Conservation (phyloP, 2,888 invertebrate species). For the Xestia c-nigrum region DNA sequence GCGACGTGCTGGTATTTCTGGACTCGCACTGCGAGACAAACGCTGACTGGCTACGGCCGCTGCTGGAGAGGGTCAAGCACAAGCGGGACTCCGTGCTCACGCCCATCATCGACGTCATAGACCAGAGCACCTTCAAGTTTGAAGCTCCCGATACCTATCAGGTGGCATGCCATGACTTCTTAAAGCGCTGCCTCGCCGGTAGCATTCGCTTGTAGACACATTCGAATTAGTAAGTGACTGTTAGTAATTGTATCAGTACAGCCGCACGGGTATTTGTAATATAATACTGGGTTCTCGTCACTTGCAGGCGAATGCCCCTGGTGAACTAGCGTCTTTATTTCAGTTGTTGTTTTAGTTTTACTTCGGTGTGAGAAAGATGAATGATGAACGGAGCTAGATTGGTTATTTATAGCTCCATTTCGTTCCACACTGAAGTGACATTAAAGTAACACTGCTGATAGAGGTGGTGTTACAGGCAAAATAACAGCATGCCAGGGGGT, state of each 20-base stretch:
- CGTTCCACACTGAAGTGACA: background rate
- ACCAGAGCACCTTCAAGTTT: constrained; percentile 92
- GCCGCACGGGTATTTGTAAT: background rate
- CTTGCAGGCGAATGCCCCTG: background rate
- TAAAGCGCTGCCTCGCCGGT: background rate
- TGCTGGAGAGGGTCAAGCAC: constrained; percentile 92
- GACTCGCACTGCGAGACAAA: constrained; percentile 98
- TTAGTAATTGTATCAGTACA: background rate
- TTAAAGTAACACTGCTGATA: background rate
- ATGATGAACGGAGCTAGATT: background rate
- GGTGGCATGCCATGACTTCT: constrained; percentile 63
- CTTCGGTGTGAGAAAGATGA: background rate
- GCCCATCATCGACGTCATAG: constrained; percentile 98
- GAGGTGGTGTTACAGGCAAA: background rate
- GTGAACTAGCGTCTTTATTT: background rate
- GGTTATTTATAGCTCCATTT: background rate
- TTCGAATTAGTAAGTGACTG: background rate
- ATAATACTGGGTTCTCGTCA: background rate
- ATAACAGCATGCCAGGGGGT: background rate
- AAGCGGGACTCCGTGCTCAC: constrained; percentile 95
- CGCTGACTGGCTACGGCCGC: constrained; percentile 96
- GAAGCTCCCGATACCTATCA: constrained; percentile 80
- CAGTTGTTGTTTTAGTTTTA: background rate
- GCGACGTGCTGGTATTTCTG: constrained; percentile 96
- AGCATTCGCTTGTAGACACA: background rate